Base-by-base conservation (phyloP, 2,888 invertebrate species). In the Tetropium fuscum region DNA sequence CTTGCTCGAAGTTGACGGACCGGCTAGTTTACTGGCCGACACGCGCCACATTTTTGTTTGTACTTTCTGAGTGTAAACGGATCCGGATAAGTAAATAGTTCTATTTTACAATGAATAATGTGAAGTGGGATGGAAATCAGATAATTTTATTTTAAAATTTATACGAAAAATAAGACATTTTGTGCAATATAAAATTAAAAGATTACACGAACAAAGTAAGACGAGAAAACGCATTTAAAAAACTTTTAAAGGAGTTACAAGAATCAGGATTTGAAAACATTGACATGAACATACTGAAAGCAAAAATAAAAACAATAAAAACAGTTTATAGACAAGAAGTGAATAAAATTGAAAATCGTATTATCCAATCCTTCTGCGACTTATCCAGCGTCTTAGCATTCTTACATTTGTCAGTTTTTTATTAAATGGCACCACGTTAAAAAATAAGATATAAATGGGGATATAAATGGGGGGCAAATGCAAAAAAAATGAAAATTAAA, bases 201-300 rank as follows among this genome's bases (percentile, higher is more conserved):
- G 48, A 48, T 13, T 34, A 56, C 41, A 56, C 48, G 41, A 56
- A 56, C 32, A 56, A 48, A 56, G 11, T 56, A 15, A 48, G 22
- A 41, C 6, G 30, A 22, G 41, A 48, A 5, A 55, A 8, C 13
- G 54, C 38, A 38, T 55, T 47, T 13, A 36, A 53, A 34, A 44
- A 22, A 10, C 6, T 44, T 8, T 53, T 53, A 8, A 53, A 34
- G 18, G 38, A 45, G 18, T 32, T 48, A 20, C 1, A 18, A 18
- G 45, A 45, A 45, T 3, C 15, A 10, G 54, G 47, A 13, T 38
- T 55, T 40, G 27, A 44, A 58, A 58, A 58, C 20, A 36, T 20
- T 18, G 51, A 57, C 25, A 16, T 51, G 25, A 30, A 15, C 30
- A 49, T 20, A 30, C 20, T 48, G 34, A 57, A 57, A 6, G 22